Conservation (phyloP, 2,888 invertebrate species). For the Rapana venosa region DNA sequence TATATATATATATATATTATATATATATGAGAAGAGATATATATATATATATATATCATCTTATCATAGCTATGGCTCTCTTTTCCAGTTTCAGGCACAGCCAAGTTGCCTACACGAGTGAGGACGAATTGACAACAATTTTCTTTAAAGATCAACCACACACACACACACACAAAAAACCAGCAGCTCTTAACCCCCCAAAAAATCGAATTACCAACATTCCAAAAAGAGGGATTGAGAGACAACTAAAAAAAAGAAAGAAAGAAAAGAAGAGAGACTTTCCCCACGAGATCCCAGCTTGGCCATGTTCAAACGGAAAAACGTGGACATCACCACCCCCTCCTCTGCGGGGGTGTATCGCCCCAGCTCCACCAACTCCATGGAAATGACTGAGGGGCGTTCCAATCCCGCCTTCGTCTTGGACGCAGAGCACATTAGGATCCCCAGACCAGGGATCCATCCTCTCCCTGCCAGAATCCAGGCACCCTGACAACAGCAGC, state of each 20-base stretch:
- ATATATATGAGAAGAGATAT: no score
- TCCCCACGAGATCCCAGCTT: background rate
- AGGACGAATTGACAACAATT: no score
- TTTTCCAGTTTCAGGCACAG: no score
- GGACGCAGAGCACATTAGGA: background rate
- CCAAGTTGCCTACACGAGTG: no score
- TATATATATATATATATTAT: no score
- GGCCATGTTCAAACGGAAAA: slow-evolving; percentile 30
- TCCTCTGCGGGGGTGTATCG: slow-evolving; percentile 21
- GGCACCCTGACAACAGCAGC: background rate
- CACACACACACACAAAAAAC: background rate
- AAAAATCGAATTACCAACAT: background rate
- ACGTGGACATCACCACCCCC: background rate
- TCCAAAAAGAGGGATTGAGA: background rate
- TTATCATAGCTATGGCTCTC: no score
- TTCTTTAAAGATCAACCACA: background rate
- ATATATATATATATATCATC: no score
- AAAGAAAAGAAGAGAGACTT: background rate
- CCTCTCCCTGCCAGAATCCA: background rate
- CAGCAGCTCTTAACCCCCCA: background rate
- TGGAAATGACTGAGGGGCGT: background rate
- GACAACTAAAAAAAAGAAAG: background rate
- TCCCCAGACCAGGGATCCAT: background rate
- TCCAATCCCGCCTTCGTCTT: slow-evolving; percentile 16
- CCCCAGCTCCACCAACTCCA: background rate